Conservation (phyloP, 2,113 vertebrate genomes). For the Tympanuchus pallidicinctus region DNA sequence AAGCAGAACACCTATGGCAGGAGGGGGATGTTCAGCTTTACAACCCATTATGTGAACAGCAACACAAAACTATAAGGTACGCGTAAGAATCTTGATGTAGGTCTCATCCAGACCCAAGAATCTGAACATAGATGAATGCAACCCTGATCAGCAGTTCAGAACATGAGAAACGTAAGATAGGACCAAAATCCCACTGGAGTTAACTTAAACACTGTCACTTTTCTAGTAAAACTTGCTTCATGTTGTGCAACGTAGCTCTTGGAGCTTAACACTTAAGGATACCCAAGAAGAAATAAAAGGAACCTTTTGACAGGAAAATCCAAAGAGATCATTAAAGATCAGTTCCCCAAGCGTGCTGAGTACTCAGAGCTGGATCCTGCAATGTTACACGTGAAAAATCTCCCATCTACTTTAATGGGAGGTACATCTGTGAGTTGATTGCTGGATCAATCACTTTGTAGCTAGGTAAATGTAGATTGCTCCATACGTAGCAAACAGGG, state of each 20-base stretch:
- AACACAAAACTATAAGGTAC: background rate
- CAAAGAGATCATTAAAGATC: background rate
- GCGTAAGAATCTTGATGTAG: background rate
- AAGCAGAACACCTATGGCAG: background rate
- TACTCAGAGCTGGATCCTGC: conserved; percentile 28
- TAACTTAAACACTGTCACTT: background rate
- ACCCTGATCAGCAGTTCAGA: background rate
- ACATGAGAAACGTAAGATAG: background rate
- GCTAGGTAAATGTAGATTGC: conserved; percentile 45
- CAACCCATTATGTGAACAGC: background rate
- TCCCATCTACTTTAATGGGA: background rate
- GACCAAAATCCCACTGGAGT: background rate
- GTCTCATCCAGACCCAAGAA: background rate
- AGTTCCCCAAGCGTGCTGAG: conserved; percentile 30
- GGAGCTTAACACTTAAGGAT: conserved; percentile 50
- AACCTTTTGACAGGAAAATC: background rate
- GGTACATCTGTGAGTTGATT: background rate
- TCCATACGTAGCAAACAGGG: conserved; percentile 83
- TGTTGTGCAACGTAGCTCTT: conserved; percentile 7
- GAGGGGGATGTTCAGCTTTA: background rate
- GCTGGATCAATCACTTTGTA: background rate
- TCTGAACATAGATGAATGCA: background rate
- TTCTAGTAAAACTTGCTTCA: background rate
- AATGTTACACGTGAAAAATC: background rate
- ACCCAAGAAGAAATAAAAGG: background rate